Percentiles rank a stretch among this genome's conserved stretches.
Evolutionary conservation across 2,888 invertebrate genomes (phyloP).

Genomic region (Morinoia aosen): DNA sequence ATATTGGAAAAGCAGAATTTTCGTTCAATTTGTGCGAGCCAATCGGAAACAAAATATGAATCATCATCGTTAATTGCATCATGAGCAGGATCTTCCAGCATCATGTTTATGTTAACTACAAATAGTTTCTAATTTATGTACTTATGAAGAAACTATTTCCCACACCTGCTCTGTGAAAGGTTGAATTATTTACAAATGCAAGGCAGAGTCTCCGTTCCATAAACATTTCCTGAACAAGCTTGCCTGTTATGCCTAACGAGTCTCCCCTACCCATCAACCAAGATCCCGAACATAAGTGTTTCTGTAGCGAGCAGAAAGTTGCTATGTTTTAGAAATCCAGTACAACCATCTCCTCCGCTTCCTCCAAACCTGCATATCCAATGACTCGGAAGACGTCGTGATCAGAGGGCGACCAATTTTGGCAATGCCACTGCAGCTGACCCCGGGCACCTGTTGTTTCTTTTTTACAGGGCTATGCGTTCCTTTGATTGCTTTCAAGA

Average conservation of each 20-base stretch:
- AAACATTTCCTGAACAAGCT: not conserved
- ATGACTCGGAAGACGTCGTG: conserved; percentile 43
- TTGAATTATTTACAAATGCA: not conserved
- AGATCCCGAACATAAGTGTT: not conserved
- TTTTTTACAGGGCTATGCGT: not conserved
- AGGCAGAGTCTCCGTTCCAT: not conserved
- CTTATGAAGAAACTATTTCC: not conserved
- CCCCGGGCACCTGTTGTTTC: conserved; percentile 33
- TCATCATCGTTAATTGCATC: not conserved
- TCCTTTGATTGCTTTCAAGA: conserved; percentile 42
- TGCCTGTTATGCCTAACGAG: not conserved
- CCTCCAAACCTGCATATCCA: conserved; percentile 34
- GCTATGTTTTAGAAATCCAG: conserved; percentile 5
- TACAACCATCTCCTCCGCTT: not conserved
- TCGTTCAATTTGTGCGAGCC: not conserved
- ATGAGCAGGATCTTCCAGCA: not conserved
- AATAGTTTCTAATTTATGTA: not conserved
- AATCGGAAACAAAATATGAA: not conserved
- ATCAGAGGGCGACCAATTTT: not conserved
- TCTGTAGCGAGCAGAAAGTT: not conserved
- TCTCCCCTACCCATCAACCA: not conserved
- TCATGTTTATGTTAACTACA: not conserved
- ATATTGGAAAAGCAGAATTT: not conserved
- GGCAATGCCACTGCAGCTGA: conserved; percentile 38
- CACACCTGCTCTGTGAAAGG: not conserved